Percentiles rank a stretch among this genome's conserved stretches.
Conservation (phyloP, 2,888 invertebrate genomes). For the Cosmopolites sordidus region DNA sequence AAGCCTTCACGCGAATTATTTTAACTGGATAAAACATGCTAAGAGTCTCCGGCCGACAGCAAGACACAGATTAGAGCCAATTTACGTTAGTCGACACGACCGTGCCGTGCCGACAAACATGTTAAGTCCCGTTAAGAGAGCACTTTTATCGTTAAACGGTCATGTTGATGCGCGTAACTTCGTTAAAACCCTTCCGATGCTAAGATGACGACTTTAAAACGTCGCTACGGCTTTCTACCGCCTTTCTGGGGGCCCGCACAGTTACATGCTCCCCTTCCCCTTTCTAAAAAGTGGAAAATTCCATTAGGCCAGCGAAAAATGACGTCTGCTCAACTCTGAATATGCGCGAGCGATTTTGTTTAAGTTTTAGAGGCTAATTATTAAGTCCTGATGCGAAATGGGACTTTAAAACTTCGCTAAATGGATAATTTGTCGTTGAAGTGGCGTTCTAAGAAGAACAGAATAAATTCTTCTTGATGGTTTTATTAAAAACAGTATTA, state of each 20-base stretch:
- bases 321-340: neutral
- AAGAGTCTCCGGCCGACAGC: conserved; percentile 27
- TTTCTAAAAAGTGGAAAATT: neutral
- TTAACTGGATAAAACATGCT: conserved; percentile 42
- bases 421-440: no score
- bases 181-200: neutral
- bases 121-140: neutral
- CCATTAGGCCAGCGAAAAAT: neutral
- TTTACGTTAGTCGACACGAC: neutral
- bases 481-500: no score
- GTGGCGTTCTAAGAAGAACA: no score
- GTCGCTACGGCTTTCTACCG: no score
- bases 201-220: conserved; percentile 1
- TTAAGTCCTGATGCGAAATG: no score
- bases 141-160: conserved; percentile 1
- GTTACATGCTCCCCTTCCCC: neutral
- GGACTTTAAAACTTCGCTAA: no score
- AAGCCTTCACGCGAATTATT: conserved; percentile 44
- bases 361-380: neutral
- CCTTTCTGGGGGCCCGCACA: no score
- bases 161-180: neutral
- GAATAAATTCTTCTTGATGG: no score
- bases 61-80: conserved; percentile 2
- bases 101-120: no score
- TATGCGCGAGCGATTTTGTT: conserved; percentile 1